Conservation (phyloP, 2,797 vertebrate genomes). For the Gymnodraco acuticeps region DNA sequence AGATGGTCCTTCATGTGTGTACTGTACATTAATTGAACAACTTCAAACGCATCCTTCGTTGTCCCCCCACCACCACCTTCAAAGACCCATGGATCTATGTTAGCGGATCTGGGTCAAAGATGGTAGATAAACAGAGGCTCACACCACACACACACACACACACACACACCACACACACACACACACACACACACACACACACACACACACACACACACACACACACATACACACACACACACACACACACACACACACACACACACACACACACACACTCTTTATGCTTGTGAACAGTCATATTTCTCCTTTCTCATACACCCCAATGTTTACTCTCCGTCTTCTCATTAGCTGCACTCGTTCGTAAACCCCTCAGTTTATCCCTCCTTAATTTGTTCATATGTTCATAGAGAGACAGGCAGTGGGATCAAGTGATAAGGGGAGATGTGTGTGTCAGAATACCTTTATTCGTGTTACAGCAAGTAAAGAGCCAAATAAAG, state of each 20-base stretch:
- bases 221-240: no score
- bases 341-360: conserved; percentile 39
- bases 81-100: conserved; percentile 66
- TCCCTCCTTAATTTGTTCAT: conserved; percentile 62
- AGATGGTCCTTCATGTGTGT: conserved; percentile 81
- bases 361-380: conserved; percentile 58
- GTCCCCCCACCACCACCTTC: conserved; percentile 60
- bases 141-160: not conserved
- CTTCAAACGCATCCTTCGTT: conserved; percentile 76
- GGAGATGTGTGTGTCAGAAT: conserved; percentile 32
- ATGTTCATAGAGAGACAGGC: conserved; percentile 60
- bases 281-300: no score
- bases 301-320: not conserved
- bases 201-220: no score
- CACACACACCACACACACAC: conserved; percentile 14
- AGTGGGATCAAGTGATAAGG: conserved; percentile 39
- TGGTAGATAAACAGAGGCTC: conserved; percentile 29
- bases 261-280: no score
- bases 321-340: not conserved
- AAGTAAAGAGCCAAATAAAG: no score
- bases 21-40: conserved; percentile 77
- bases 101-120: conserved; percentile 78
- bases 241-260: no score
- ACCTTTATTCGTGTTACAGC: no score
- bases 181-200: not conserved